Percentiles rank a stretch among this genome's conserved stretches.
Conservation (phyloP, 92 coral and sea anemone genomes). For the Epizoanthus ramosus region DNA sequence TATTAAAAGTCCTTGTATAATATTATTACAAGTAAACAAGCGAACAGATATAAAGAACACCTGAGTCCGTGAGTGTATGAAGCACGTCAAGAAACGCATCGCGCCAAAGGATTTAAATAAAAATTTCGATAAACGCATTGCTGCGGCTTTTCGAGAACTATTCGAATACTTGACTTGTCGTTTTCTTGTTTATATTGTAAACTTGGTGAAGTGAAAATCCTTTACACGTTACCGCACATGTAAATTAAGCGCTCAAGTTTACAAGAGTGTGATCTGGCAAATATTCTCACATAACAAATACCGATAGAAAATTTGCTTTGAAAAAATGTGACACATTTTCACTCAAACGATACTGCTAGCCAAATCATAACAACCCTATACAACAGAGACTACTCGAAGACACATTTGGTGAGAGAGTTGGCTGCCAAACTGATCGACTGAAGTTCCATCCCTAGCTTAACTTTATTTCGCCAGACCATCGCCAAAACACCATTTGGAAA, state of each 20-base stretch:
- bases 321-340: slow-evolving; percentile 6
- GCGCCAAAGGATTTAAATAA: not conserved
- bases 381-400: slow-evolving; percentile 4
- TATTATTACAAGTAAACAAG: not conserved
- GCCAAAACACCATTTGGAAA: not conserved
- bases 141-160: not conserved
- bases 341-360: slow-evolving; percentile 29
- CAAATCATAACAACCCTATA: slow-evolving; percentile 6
- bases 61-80: too few relatives aligned
- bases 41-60: not conserved
- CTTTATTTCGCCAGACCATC: not conserved
- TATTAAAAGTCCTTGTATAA: not conserved
- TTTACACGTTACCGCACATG: slow-evolving; percentile 15
- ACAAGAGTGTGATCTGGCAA: slow-evolving; percentile 20
- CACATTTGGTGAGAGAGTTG: not conserved
- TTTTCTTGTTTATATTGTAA: slow-evolving; percentile 7
- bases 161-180: not conserved
- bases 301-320: slow-evolving; percentile 19
- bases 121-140: not conserved
- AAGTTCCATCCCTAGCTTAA: not conserved
- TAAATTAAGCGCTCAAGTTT: slow-evolving; percentile 14
- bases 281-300: slow-evolving; percentile 9
- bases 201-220: slow-evolving; percentile 14
- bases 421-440: not conserved
- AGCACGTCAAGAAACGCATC: not conserved